A percentile compares a stretch with the other conserved stretches of the same genome.
Conservation (phyloP, 1,140 invertebrate genomes). For the Drosophila ohnishii region DNA sequence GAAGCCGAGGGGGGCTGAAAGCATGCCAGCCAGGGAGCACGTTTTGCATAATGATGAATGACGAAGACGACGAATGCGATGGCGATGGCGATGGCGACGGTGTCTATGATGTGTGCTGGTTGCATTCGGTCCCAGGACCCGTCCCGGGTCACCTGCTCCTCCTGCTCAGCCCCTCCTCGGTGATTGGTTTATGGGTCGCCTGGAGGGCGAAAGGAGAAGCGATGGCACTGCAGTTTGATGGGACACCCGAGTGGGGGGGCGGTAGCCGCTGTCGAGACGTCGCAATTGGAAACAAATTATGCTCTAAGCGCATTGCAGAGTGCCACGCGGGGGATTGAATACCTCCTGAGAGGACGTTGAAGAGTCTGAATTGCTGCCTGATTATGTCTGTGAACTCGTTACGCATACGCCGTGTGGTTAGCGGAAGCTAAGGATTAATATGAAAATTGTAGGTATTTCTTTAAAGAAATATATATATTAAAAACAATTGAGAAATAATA, state of each 20-base stretch:
- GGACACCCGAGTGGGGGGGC: slow-evolving; percentile 5
- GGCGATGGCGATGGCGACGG: slow-evolving; percentile 21
- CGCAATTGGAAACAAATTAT: slow-evolving; percentile 80
- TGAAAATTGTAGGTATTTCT: not conserved
- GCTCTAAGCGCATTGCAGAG: slow-evolving; percentile 66
- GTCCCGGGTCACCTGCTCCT: slow-evolving; percentile 8
- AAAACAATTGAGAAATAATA: not conserved
- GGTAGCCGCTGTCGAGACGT: slow-evolving; percentile 40
- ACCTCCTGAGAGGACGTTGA: slow-evolving; percentile 12
- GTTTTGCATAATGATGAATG: slow-evolving; percentile 81
- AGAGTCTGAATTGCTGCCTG: slow-evolving; percentile 41
- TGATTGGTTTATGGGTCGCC: slow-evolving; percentile 72
- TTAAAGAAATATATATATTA: not conserved
- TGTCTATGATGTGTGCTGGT: slow-evolving; percentile 54
- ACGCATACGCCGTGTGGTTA: slow-evolving; percentile 36
- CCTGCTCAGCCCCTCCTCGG: slow-evolving; percentile 12
- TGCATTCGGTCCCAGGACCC: slow-evolving; percentile 23
- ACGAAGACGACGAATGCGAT: slow-evolving; percentile 60
- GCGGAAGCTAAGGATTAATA: not conserved
- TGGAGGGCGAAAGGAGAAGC: slow-evolving; percentile 31
- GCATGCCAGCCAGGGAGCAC: slow-evolving; percentile 67
- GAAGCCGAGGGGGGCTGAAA: slow-evolving; percentile 45
- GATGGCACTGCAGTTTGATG: slow-evolving; percentile 37
- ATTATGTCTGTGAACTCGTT: slow-evolving; percentile 42
- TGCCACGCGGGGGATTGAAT: not conserved